phyloP scores from a whole-genome alignment of 1,140 invertebrate species.

The Apis laboriosa region DNA sequence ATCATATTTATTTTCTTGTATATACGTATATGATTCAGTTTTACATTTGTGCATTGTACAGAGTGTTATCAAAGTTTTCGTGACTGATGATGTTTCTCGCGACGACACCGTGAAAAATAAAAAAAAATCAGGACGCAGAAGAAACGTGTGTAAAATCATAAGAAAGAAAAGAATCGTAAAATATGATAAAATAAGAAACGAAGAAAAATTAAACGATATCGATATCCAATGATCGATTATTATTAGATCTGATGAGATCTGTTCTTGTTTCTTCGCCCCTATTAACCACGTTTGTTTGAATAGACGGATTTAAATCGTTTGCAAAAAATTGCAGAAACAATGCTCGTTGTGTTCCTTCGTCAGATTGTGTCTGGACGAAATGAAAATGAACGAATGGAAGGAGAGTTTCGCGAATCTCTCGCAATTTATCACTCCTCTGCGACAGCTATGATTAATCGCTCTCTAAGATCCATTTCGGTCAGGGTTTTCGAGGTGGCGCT shows the following conservation, averaged over 20 bases:
- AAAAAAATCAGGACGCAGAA: neutral
- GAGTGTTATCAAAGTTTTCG: neutral
- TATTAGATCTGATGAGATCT: neutral
- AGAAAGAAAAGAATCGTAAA: neutral
- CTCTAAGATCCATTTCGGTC: constrained; percentile 12
- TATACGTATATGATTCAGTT: neutral
- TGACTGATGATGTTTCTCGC: neutral
- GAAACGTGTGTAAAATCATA: neutral
- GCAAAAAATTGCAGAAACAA: constrained; percentile 1
- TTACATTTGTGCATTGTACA: neutral
- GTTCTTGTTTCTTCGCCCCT: neutral
- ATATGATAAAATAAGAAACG: neutral
- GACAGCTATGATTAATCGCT: constrained; percentile 42
- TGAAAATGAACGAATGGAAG: neutral
- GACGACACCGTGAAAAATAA: neutral
- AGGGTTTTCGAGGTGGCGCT: neutral
- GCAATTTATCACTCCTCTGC: constrained; percentile 12
- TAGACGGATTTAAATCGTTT: neutral
- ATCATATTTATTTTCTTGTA: neutral
- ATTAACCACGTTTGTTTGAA: neutral
- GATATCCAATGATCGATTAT: neutral
- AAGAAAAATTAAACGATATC: neutral
- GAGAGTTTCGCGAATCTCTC: neutral
- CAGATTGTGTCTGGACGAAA: neutral
- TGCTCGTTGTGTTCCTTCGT: neutral